These are phyloP conservation scores for Sinonovacula constricta DNA, from an alignment of 1,140 invertebrate species.

Conservation along the genomic window DNA sequence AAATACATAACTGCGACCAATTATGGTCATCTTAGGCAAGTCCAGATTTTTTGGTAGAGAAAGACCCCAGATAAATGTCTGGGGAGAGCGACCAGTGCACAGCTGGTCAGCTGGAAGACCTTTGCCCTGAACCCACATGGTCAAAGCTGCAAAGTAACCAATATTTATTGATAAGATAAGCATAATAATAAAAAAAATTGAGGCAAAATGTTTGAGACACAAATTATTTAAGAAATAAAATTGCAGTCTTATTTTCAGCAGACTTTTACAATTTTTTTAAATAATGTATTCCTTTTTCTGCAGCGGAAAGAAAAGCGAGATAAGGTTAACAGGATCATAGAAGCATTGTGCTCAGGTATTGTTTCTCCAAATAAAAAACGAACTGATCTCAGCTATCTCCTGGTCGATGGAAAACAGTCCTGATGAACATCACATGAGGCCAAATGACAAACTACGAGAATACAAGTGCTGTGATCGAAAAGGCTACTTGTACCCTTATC, in stretches of 20 bases:
- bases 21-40: no score
- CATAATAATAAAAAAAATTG: neutral
- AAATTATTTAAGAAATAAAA: neutral
- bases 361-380: constrained; percentile 35
- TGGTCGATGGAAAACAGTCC: neutral
- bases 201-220: neutral
- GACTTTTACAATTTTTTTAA: neutral
- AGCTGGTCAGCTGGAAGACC: neutral
- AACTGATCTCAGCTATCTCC: constrained; percentile 34
- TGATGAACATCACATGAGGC: no score
- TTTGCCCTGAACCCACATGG: neutral
- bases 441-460: no score
- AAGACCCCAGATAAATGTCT: no score
- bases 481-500: no score
- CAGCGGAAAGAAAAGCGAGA: constrained; percentile 46
- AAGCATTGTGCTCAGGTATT: constrained; percentile 26
- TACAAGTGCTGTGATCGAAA: no score
- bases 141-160: neutral
- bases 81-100: no score
- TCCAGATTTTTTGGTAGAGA: no score
- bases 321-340: constrained; percentile 40
- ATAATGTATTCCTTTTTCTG: neutral
- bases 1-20: no score
- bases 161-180: no score
- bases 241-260: neutral